Evolutionary conservation across 1,140 invertebrate genomes (phyloP), one percentile per base, ranked within the genome.

Genomic region (Zophobas morio): DNA sequence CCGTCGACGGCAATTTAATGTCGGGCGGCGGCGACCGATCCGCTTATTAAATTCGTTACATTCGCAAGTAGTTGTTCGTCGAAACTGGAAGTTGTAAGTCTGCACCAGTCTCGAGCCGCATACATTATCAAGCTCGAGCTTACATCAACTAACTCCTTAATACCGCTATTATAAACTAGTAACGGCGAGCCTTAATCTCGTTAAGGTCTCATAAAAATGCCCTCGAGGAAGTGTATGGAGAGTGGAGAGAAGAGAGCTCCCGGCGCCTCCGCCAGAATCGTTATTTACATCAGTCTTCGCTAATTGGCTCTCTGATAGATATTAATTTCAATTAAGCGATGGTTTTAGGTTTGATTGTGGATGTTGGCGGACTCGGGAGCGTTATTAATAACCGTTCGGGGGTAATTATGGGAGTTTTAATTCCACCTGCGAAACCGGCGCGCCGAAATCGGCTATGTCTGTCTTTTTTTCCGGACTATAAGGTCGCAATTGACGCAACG

Each of bases 91-190:
- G 60, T 66, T 66, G 60, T 66, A 66, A 66, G 60, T 66, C 60
- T 74, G 37, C 54, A 42, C 54, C 20, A 40, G 51, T 20, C 54
- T 54, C 35, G 40, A 66, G 56, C 49, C 75, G 78, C 78, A 75
- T 79, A 79, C 53, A 79, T 79, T 79, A 77, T 77, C 54, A 51
- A 42, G 46, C 56, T 47, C 34, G 75, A 54, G 78, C 51, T 75
- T 77, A 74, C 74, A 74, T 66, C 57, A 77, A 74, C 72, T 76
- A 74, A 76, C 75, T 71, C 72, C 63, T 77, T 79, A 79, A 79
- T 79, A 75, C 75, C 78, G 71, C 76, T 77, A 79, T 79, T 79
- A 79, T 79, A 76, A 79, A 79, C 78, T 79, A 77, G 60, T 77
- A 77, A 66, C 60, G 60, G 73, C 63, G 73, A 75, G 72, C 70